These are phyloP conservation scores for Athene cunicularia DNA, from an alignment of 2,113 vertebrate genomes.

Conservation along the genomic window DNA sequence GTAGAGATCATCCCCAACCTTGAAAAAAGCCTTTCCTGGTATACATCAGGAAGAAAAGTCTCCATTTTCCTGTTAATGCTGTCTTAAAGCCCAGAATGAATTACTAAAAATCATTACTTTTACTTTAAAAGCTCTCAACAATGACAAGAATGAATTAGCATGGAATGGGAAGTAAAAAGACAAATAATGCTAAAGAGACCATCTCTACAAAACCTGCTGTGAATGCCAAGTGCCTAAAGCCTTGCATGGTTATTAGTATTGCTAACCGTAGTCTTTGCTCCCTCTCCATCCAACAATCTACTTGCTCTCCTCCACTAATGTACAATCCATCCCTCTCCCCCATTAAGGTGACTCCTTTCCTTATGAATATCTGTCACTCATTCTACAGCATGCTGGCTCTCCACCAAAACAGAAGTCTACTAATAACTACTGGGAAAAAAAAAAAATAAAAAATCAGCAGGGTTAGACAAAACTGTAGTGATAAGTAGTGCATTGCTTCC, in stretches of 20 bases:
- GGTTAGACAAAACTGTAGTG: background rate
- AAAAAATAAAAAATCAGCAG: background rate
- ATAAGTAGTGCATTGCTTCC: background rate
- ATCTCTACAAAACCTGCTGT: background rate
- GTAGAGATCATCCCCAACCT: background rate
- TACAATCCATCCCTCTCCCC: background rate
- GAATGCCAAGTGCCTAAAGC: background rate
- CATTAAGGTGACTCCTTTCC: background rate
- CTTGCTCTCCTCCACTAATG: background rate
- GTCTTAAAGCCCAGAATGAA: background rate
- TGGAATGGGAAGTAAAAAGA: background rate
- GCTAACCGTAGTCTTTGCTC: background rate
- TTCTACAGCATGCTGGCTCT: background rate
- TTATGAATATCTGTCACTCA: background rate
- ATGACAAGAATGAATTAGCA: conserved; percentile 33
- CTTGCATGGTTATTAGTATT: background rate
- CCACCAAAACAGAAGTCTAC: background rate
- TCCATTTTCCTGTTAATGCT: conserved; percentile 5
- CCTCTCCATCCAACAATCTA: background rate
- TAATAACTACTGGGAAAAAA: background rate
- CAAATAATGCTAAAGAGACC: background rate
- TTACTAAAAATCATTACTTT: conserved; percentile 17
- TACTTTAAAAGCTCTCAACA: conserved; percentile 16
- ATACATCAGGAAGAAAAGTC: background rate
- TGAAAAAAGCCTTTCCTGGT: background rate